phyloP scores from a whole-genome alignment of 2,797 vertebrate species.

The Argentina silus region DNA sequence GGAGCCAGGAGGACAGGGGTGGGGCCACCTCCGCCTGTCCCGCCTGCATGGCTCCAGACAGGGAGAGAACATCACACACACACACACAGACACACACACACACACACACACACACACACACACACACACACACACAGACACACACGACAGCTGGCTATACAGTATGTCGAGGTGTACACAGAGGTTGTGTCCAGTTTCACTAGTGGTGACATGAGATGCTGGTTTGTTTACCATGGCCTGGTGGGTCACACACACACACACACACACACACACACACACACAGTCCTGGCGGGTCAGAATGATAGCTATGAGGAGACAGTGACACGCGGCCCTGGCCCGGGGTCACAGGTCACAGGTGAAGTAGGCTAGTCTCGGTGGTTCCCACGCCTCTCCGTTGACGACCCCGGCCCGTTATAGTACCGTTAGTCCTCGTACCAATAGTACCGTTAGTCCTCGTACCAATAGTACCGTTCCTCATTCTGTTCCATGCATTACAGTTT shows the following conservation, averaged over 20 bases:
- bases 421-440: no score
- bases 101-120: no score
- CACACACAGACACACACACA: no score
- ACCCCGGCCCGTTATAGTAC: no score
- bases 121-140: background rate
- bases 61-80: background rate
- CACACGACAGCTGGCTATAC: background rate
- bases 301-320: background rate
- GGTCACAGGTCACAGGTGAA: background rate
- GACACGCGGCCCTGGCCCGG: background rate
- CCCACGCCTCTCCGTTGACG: background rate
- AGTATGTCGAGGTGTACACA: no score
- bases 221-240: background rate
- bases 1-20: conserved; percentile 11
- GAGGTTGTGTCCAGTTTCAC: conserved; percentile 6
- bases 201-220: background rate
- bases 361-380: background rate
- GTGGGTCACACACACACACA: no score
- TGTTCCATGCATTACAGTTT: no score
- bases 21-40: no score
- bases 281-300: background rate
- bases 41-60: conserved; percentile 11
- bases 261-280: no score
- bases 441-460: no score
- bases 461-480: no score